Conservation (phyloP, 2,888 invertebrate species). For the Hirudinaria manillensis region DNA sequence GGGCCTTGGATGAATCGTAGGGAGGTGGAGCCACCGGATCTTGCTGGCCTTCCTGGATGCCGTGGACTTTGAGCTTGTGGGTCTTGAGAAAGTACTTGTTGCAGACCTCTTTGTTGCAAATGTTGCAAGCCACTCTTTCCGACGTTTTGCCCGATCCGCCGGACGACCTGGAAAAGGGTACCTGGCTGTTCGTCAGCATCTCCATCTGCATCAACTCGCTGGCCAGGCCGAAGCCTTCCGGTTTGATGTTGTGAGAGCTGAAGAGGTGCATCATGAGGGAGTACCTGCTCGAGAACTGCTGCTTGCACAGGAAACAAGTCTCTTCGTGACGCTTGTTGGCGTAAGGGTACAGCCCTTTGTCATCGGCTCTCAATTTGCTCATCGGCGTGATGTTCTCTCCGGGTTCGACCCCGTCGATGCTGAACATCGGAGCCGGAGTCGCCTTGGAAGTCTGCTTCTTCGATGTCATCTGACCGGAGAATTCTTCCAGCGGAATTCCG, state of each 20-base stretch:
- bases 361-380: not conserved
- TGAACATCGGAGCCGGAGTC: constrained; percentile 21
- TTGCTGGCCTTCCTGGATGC: constrained; percentile 38
- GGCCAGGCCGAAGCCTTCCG: constrained; percentile 32
- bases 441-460: constrained; percentile 10
- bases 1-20: constrained; percentile 6
- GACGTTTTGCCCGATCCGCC: constrained; percentile 52
- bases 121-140: constrained; percentile 66
- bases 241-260: constrained; percentile 46
- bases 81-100: constrained; percentile 99
- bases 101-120: constrained; percentile 95
- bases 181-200: constrained; percentile 20
- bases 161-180: constrained; percentile 40
- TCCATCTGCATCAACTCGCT: constrained; percentile 31
- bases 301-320: constrained; percentile 54
- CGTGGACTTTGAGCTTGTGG: constrained; percentile 94
- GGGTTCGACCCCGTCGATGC: constrained; percentile 25
- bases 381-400: constrained; percentile 30
- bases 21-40: not conserved
- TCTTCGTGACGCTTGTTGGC: not conserved
- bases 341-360: constrained; percentile 7
- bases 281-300: constrained; percentile 87
- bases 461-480: not conserved
- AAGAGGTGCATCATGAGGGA: constrained; percentile 50
- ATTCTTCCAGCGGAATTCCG: constrained; percentile 43